These are phyloP conservation scores for Python bivittatus DNA, from an alignment of 2,113 vertebrate genomes.

Conservation along the genomic window DNA sequence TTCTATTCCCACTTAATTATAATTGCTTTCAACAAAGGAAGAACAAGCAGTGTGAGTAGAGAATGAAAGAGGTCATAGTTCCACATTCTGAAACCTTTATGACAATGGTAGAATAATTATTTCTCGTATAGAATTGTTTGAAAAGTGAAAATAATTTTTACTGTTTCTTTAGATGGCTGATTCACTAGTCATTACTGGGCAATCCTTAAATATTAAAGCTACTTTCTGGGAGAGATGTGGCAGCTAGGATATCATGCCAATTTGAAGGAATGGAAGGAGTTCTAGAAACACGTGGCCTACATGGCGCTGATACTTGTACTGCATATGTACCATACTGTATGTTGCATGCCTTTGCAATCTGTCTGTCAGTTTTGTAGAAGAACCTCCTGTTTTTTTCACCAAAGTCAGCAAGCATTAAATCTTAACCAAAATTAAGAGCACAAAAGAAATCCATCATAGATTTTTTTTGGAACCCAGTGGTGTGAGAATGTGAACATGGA, in stretches of 20 bases:
- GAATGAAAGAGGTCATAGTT: not conserved
- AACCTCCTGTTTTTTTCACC: not conserved
- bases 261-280: not conserved
- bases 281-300: no score
- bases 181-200: slow-evolving; percentile 3
- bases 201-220: not conserved
- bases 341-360: not conserved
- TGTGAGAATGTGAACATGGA: not conserved
- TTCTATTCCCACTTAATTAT: not conserved
- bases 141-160: not conserved
- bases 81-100: not conserved
- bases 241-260: not conserved
- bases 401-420: not conserved
- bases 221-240: slow-evolving; percentile 16
- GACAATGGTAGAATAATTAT: not conserved
- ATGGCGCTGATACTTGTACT: no score
- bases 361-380: not conserved
- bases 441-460: not conserved
- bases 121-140: not conserved
- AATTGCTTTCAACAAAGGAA: not conserved
- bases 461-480: not conserved
- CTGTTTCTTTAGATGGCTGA: not conserved
- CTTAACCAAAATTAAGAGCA: not conserved
- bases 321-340: not conserved
- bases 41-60: not conserved